Conservation (phyloP, 2,797 vertebrate genomes). For the Margarornis squamiger region DNA sequence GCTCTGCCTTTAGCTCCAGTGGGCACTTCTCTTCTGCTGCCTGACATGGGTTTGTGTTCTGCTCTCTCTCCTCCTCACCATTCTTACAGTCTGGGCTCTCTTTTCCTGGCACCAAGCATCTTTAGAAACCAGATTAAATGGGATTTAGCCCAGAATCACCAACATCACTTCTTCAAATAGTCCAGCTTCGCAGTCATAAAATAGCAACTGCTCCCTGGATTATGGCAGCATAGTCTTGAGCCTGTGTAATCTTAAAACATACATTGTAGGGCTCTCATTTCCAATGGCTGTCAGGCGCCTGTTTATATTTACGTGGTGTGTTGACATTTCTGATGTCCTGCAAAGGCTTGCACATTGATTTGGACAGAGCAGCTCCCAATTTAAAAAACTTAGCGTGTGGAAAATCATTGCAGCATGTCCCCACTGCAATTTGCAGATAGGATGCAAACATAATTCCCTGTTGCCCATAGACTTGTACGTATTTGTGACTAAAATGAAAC, state of each 20-base stretch:
- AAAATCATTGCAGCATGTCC: neutral
- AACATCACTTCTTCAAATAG: constrained; percentile 38
- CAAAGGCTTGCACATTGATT: constrained; percentile 34
- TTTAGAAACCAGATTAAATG: neutral
- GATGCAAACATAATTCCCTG: neutral
- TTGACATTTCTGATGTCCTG: constrained; percentile 22
- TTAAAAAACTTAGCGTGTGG: neutral
- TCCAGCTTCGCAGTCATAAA: constrained; percentile 37
- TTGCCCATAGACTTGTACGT: neutral
- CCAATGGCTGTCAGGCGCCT: neutral
- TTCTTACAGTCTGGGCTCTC: neutral
- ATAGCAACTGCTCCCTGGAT: constrained; percentile 12
- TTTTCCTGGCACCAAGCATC: neutral
- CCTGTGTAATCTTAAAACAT: constrained; percentile 29
- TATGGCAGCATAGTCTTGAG: neutral
- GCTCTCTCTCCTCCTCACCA: neutral
- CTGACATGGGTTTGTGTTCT: neutral
- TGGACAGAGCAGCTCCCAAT: neutral
- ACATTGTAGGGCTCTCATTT: constrained; percentile 5
- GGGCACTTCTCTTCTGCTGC: neutral
- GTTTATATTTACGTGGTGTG: constrained; percentile 3
- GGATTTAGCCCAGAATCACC: constrained; percentile 30
- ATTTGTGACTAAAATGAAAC: neutral
- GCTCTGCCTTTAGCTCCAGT: neutral
- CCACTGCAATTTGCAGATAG: neutral